Base-by-base conservation (phyloP, 2,797 vertebrate genomes). In the Zenarchopterus dispar region DNA sequence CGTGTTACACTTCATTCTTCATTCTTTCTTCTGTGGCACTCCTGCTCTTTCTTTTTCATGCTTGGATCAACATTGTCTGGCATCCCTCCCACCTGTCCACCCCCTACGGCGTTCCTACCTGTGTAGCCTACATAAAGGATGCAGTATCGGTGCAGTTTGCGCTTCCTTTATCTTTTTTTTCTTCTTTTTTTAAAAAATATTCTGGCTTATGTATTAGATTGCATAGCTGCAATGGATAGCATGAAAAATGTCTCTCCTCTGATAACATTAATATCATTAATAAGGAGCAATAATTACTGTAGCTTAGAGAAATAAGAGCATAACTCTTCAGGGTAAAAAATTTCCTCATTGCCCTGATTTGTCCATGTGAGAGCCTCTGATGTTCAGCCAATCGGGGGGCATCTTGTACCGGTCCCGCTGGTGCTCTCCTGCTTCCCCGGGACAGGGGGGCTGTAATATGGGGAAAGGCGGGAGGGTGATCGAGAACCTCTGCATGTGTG, bases 31-130 rank as follows among this genome's bases (percentile, higher is more conserved):
- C 26, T 73, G 53, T 31, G 62, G 17, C 22, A 28, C 54, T 55
- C 62, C 53, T 63, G 50, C 64, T 69, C 63, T 68, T 68, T 45
- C 42, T 59, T 77, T 78, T 75, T 70, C 61, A 60, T 24, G 36
- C 67, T 50, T 67, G 64, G 63, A 71, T 78, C 74, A 56, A 71
- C 81, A 67, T 67, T 45, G 69, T 75, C 67, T 73, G 69, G 77
- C 75, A 71, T 74, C 42, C 71, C 75, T 83, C 78, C 72, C 73
- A 85, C 77, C 62, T 81, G 76, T 78, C 70, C 54, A 11, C 59
- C 69, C 70, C 88, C 82, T 66, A 56, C 76, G 68, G 75, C 66
- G 75, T 75, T 69, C 81, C 87, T 84, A 91, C 88, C 83, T 88
- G 88, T 72, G 78, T 77, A 81, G 73, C 81, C 84, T 73, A 85